Base-by-base conservation (phyloP, 2,797 vertebrate genomes). In the Buphagus erythrorhynchus region DNA sequence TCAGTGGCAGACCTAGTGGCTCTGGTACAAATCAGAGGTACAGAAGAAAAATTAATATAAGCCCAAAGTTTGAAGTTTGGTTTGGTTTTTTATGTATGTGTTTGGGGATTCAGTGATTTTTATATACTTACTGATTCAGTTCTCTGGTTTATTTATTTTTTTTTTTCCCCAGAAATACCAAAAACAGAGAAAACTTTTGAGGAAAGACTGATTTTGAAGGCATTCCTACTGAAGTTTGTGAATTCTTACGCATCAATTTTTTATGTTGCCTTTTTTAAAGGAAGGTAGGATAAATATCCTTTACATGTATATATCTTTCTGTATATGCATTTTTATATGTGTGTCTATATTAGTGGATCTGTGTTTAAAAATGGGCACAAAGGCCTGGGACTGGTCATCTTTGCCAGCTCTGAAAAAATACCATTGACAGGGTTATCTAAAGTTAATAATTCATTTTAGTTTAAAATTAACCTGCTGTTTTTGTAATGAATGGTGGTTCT, bases 241-340 rank as follows among this genome's bases (percentile, higher is more conserved):
- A 99, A 99, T 87, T 98, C 99, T 80, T 99, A 99, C 94, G 99
- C 99, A 48, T 98, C 99, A 28, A 99, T 99, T 97, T 99, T 99
- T 98, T 99, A 99, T 28, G 99, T 99, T 98, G 99, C 99, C 95
- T 99, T 99, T 98, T 99, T 99, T 97, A 99, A 99, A 98, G 99
- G 99, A 98, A 99, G 99, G 99, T 99, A 90, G 91, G 98, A 71
- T 51, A 78, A 65, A 52, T 51, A 18, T 43, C n/a, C 33, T 79
- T 58, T 52, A 45, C 15, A 16, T 66, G 22, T 28, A 62, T 20
- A 49, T 6, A 5, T 29, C 14, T 38, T 13, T 42, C 11, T 46
- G 12, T 77, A 4, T 71, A 4, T 38, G 5, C 11, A 31, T 58
- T 35, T 71, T 35, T 40, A 13, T 54, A 13, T 29, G 5, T 69